Evolutionary conservation across 2,797 vertebrate genomes (phyloP).

Genomic region (Hyperoplus lanceolatus): DNA sequence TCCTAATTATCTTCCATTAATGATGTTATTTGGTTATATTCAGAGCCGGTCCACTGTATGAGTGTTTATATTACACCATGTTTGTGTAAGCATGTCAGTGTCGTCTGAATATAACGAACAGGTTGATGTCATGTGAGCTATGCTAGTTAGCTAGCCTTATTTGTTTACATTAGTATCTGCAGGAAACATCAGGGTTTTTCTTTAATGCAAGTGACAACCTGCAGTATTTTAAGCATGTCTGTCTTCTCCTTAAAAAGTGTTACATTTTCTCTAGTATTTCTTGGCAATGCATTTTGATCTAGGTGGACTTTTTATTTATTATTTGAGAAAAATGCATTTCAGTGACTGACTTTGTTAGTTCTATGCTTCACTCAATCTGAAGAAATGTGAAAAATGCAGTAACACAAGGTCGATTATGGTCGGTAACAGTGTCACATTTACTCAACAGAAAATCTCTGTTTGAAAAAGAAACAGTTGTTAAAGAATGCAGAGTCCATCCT

Average conservation of each 20-base stretch:
- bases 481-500: too few species aligned
- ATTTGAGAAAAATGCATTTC: too few species aligned
- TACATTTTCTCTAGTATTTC: background rate
- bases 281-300: background rate
- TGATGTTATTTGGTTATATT: background rate
- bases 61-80: background rate
- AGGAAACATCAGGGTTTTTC: too few species aligned
- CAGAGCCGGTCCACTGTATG: accelerated
- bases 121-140: background rate
- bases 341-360: too few species aligned
- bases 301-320: background rate
- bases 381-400: too few species aligned
- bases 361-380: too few species aligned
- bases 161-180: slow-evolving; percentile 51
- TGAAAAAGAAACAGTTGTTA: too few species aligned
- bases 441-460: too few species aligned
- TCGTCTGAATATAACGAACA: background rate
- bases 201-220: background rate
- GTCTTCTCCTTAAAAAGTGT: background rate
- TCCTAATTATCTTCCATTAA: accelerated
- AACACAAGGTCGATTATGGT: too few species aligned
- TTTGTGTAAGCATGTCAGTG: accelerated
- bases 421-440: too few species aligned
- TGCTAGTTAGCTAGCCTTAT: slow-evolving; percentile 41
- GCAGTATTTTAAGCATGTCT: background rate